Percentiles rank a stretch among this genome's conserved stretches.
phyloP scores from a whole-genome alignment of 2,888 invertebrate species.

The Esperia sulphurella region DNA sequence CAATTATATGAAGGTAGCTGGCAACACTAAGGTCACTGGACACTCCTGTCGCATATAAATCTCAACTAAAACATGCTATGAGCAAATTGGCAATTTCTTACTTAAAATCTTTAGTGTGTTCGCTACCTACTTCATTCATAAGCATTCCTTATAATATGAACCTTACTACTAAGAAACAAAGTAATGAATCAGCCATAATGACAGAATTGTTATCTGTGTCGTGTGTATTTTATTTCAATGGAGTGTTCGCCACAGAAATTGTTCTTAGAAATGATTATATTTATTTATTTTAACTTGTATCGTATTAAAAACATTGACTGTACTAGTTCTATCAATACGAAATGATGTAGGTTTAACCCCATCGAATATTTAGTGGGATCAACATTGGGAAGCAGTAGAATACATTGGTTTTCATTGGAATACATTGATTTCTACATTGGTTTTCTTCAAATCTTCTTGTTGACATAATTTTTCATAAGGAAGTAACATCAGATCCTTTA shows the following conservation, averaged over 20 bases:
- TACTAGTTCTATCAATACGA: no score
- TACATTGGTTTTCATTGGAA: no score
- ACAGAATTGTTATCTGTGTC: conserved; percentile 25
- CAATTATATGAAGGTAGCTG: neutral
- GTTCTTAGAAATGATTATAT: conserved; percentile 50
- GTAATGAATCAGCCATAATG: conserved; percentile 37
- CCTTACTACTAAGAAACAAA: conserved; percentile 36
- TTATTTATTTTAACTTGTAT: conserved; percentile 43
- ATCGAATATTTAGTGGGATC: no score
- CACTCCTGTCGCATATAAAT: conserved; percentile 58
- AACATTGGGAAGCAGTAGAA: no score
- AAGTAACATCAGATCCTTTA: no score
- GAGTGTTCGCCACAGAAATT: conserved; percentile 45
- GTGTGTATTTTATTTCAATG: conserved; percentile 41
- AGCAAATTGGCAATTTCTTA: conserved; percentile 55
- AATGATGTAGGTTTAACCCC: no score
- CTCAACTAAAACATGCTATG: conserved; percentile 57
- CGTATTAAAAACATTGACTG: conserved; percentile 50
- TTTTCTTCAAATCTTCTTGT: no score
- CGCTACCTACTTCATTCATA: conserved; percentile 10
- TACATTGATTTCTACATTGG: no score
- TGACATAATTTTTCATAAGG: no score
- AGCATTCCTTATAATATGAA: conserved; percentile 12
- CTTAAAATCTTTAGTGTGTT: conserved; percentile 43
- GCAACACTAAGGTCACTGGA: conserved; percentile 34